Conservation (phyloP, 2,113 vertebrate species). For the Empidonax traillii region DNA sequence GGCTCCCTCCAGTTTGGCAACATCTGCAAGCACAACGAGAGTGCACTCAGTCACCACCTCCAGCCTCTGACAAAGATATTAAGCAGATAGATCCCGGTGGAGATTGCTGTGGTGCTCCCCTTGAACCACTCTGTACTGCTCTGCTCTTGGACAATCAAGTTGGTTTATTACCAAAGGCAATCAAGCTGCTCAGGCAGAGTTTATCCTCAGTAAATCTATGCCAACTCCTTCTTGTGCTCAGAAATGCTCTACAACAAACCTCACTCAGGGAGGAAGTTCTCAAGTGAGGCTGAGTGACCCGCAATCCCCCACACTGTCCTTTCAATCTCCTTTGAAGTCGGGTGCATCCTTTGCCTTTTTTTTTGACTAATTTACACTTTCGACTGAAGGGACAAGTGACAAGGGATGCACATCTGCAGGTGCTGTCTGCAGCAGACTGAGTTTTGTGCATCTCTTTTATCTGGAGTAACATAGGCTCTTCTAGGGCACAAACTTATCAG, state of each 20-base stretch:
- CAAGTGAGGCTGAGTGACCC: background rate
- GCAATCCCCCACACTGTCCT: background rate
- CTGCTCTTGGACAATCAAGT: background rate
- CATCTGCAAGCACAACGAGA: background rate
- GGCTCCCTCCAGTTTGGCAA: too few relatives aligned
- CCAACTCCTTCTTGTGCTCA: background rate
- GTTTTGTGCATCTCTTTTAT: background rate
- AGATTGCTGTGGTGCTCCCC: background rate
- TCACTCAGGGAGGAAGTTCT: background rate
- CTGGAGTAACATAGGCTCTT: background rate
- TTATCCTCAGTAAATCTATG: background rate
- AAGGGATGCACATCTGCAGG: background rate
- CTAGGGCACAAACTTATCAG: background rate
- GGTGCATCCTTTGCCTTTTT: background rate
- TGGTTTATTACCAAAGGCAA: background rate
- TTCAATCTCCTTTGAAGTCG: background rate
- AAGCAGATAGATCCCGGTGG: background rate
- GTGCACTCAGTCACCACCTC: background rate
- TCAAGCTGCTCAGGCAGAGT: background rate
- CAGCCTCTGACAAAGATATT: background rate
- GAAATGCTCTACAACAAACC: background rate
- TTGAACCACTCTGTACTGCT: background rate
- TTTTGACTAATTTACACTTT: background rate
- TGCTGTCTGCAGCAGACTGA: background rate
- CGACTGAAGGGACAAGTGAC: background rate